Conservation (phyloP, 1,140 invertebrate species). For the Zophobas morio region DNA sequence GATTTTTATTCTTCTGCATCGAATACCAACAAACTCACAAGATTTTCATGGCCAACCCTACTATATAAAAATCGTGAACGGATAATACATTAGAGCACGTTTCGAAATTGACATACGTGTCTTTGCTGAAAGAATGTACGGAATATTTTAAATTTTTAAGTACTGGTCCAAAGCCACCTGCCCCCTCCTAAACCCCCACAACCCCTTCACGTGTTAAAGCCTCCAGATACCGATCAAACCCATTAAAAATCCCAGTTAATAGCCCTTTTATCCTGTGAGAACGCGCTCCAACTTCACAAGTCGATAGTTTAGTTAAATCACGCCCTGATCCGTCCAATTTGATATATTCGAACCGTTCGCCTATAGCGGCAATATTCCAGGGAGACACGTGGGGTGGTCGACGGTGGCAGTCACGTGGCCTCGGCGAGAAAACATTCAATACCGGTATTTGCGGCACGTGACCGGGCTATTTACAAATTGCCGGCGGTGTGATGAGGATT, state of each 20-base stretch:
- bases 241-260: neutral
- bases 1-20: too few relatives aligned
- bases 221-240: neutral
- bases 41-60: too few relatives aligned
- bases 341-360: constrained; percentile 19
- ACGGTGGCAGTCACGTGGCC: constrained; percentile 57
- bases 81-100: too few relatives aligned
- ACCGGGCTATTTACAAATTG: constrained; percentile 65
- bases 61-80: too few relatives aligned
- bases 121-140: too few relatives aligned
- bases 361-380: constrained; percentile 36
- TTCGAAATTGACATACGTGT: too few relatives aligned
- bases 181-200: too few relatives aligned
- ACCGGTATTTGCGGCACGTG: constrained; percentile 64
- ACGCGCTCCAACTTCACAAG: neutral
- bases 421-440: constrained; percentile 64
- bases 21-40: too few relatives aligned
- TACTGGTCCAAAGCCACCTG: too few relatives aligned
- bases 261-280: constrained; percentile 11
- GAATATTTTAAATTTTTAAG: too few relatives aligned
- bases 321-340: constrained; percentile 29
- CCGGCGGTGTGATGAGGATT: constrained; percentile 59
- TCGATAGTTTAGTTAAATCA: constrained; percentile 5
- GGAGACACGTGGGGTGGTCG: constrained; percentile 36
- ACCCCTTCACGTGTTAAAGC: too few relatives aligned